These are phyloP conservation scores for Taxidea taxus DNA, from an alignment of 2,113 vertebrate genomes.

Conservation along the genomic window DNA sequence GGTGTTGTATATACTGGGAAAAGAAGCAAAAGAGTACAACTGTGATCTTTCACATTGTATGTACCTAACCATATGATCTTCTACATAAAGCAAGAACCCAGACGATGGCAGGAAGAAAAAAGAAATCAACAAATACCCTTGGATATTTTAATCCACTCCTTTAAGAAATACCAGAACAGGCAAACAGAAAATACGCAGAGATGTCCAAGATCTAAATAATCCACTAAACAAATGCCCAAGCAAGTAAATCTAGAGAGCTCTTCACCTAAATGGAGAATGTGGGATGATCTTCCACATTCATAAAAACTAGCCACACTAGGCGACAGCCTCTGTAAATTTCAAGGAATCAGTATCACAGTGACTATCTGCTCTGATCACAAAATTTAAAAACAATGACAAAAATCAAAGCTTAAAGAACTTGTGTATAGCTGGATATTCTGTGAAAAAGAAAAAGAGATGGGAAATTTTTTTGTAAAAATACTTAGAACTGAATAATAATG, in stretches of 20 bases:
- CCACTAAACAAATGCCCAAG: not conserved
- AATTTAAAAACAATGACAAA: not conserved
- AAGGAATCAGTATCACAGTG: not conserved
- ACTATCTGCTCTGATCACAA: not conserved
- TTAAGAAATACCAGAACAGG: not conserved
- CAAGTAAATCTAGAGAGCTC: not conserved
- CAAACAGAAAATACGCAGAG: not conserved
- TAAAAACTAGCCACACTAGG: not conserved
- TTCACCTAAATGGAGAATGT: not conserved
- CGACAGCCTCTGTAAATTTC: not conserved
- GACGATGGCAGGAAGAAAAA: not conserved
- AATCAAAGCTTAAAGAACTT: not conserved
- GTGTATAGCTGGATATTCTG: not conserved
- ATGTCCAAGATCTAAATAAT: not conserved
- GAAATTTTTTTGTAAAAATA: not conserved
- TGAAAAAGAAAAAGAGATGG: slow-evolving; percentile 16
- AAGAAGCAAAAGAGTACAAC: slow-evolving; percentile 1
- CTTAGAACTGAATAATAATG: not conserved
- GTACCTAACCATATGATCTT: not conserved
- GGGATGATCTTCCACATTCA: not conserved
- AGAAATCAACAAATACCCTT: not conserved
- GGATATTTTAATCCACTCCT: not conserved
- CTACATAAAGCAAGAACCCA: not conserved
- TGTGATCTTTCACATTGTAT: not conserved
- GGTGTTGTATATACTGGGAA: not conserved